These are phyloP conservation scores for Callithrix jacchus DNA, from an alignment of 2,113 vertebrate genomes.

Conservation along the genomic window DNA sequence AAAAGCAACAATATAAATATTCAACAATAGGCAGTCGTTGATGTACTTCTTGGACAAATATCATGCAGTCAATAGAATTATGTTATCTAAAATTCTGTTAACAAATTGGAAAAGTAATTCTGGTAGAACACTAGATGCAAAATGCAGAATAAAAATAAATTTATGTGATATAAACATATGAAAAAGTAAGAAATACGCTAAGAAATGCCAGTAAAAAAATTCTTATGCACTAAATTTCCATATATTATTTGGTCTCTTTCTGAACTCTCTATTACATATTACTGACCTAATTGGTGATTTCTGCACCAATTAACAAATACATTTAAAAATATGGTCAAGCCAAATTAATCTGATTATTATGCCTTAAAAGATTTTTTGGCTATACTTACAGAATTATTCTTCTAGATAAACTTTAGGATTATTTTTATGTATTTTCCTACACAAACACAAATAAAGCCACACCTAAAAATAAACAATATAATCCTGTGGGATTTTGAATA, in stretches of 20 bases:
- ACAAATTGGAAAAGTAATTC: slow-evolving; percentile 43
- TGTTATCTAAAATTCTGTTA: slow-evolving; percentile 53
- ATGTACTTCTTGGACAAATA: slow-evolving; percentile 28
- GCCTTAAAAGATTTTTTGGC: background rate
- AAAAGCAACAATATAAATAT: slow-evolving; percentile 46
- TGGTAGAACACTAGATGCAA: slow-evolving; percentile 21
- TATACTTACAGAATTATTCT: background rate
- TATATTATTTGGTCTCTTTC: background rate
- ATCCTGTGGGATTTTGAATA: background rate
- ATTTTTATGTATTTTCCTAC: background rate
- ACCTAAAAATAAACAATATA: background rate
- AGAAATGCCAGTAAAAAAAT: background rate
- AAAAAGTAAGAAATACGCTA: background rate
- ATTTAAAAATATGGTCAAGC: background rate
- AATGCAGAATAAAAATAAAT: slow-evolving; percentile 45
- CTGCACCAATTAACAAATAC: background rate
- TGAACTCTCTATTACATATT: background rate
- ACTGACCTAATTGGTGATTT: background rate
- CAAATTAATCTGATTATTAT: background rate
- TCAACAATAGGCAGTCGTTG: slow-evolving; percentile 47
- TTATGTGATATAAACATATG: slow-evolving; percentile 38
- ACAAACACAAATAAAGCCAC: background rate
- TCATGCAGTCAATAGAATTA: slow-evolving; percentile 27
- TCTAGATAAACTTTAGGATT: slow-evolving; percentile 24
- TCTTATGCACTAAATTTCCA: slow-evolving; percentile 11